A percentile compares a stretch with the other conserved stretches of the same genome.
These are phyloP conservation scores for Dysmachus trigonus DNA, from an alignment of 2,888 invertebrate species.

Conservation along the genomic window DNA sequence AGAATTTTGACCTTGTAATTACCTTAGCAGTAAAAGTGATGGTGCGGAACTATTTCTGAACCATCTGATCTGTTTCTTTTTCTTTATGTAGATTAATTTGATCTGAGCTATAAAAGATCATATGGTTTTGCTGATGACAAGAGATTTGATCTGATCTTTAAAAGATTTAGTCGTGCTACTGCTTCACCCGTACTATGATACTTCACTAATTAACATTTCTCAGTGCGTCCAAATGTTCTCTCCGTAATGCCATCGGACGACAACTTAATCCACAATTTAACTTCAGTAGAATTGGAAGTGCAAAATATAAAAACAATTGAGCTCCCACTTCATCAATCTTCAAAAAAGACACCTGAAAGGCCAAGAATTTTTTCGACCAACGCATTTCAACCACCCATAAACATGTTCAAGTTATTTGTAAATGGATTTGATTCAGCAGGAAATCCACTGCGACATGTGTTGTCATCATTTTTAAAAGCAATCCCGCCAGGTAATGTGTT, in stretches of 20 bases:
- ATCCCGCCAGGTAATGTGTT: constrained; percentile 46
- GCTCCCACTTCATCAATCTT: constrained; percentile 50
- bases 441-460: constrained; percentile 71
- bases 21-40: not conserved
- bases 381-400: constrained; percentile 72
- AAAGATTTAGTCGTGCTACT: not conserved
- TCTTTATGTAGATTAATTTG: not conserved
- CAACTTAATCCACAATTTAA: constrained; percentile 54
- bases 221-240: constrained; percentile 55
- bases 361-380: constrained; percentile 66
- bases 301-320: constrained; percentile 51
- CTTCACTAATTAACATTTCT: not conserved
- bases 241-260: constrained; percentile 55
- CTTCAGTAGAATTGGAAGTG: constrained; percentile 53
- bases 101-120: not conserved
- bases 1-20: not conserved
- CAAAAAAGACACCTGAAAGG: constrained; percentile 49
- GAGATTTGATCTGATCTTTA: too few relatives aligned
- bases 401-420: constrained; percentile 74
- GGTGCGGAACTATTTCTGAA: not conserved
- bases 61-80: not conserved
- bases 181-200: not conserved
- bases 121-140: not conserved
- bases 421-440: constrained; percentile 71
- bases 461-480: constrained; percentile 72